Percentiles rank a stretch among this genome's conserved stretches.
Conservation (phyloP, 1,140 invertebrate species). For the Whitmania pigra region DNA sequence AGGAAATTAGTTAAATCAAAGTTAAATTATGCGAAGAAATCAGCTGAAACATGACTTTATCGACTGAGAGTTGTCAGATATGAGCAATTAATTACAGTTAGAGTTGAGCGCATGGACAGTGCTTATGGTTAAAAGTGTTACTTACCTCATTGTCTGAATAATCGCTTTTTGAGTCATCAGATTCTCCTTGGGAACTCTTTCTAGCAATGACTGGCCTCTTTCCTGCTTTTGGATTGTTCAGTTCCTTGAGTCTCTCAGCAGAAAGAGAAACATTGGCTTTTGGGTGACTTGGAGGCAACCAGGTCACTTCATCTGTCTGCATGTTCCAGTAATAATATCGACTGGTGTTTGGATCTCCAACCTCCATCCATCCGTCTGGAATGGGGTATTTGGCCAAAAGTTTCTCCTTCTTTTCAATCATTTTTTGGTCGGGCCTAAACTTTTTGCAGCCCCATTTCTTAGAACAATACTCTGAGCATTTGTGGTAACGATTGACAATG, state of each 20-base stretch:
- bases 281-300: slow-evolving; percentile 85
- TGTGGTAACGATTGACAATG: slow-evolving; percentile 86
- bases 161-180: not conserved
- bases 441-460: slow-evolving; percentile 70
- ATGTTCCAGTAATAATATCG: slow-evolving; percentile 90
- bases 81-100: too few relatives aligned
- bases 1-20: too few relatives aligned
- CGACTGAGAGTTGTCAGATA: too few relatives aligned
- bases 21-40: too few relatives aligned
- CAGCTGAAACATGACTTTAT: too few relatives aligned
- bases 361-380: slow-evolving; percentile 78
- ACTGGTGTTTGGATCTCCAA: slow-evolving; percentile 73
- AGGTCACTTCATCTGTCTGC: slow-evolving; percentile 77
- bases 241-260: slow-evolving; percentile 60
- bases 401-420: slow-evolving; percentile 33
- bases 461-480: slow-evolving; percentile 75
- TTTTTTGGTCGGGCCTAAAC: slow-evolving; percentile 32
- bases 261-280: slow-evolving; percentile 64
- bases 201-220: too few relatives aligned
- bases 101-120: too few relatives aligned
- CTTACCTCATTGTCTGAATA: too few relatives aligned
- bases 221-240: too few relatives aligned
- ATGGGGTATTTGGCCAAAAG: slow-evolving; percentile 79
- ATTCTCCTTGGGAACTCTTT: slow-evolving; percentile 13
- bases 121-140: too few relatives aligned